Conservation (phyloP, 2,797 vertebrate species). For the Sebastes itinus region DNA sequence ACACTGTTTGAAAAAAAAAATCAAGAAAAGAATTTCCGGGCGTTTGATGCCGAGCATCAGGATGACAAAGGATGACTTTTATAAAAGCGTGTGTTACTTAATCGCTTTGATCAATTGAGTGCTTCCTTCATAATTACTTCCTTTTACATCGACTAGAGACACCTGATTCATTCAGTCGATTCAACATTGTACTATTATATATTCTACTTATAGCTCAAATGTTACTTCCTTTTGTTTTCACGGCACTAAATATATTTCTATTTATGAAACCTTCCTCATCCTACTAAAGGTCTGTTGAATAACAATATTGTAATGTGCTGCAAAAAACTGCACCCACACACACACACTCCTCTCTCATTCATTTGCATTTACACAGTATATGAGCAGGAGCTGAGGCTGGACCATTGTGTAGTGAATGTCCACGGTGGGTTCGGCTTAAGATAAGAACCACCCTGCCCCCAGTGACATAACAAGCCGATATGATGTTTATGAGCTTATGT, state of each 20-base stretch:
- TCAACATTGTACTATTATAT: neutral
- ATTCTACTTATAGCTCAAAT: neutral
- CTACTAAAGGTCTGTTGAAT: neutral
- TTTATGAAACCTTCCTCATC: neutral
- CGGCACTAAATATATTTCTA: neutral
- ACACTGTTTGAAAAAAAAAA: neutral
- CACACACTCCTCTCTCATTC: neutral
- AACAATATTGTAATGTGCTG: neutral
- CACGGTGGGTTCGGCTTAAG: neutral
- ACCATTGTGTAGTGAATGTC: neutral
- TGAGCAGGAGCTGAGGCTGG: neutral
- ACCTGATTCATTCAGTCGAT: neutral
- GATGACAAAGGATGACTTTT: neutral
- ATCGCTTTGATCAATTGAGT: neutral
- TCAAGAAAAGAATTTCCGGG: neutral
- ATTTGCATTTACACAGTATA: neutral
- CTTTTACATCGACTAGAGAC: neutral
- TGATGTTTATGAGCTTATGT: neutral
- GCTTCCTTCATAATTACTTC: neutral
- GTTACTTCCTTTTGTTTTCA: neutral
- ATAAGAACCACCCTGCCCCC: neutral
- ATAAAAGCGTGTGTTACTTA: neutral
- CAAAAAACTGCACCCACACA: neutral
- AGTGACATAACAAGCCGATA: neutral
- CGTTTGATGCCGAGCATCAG: neutral